Percentiles rank a stretch among this genome's conserved stretches.
Evolutionary conservation across 2,113 vertebrate genomes (phyloP).

Genomic region (Corythoichthys intestinalis): DNA sequence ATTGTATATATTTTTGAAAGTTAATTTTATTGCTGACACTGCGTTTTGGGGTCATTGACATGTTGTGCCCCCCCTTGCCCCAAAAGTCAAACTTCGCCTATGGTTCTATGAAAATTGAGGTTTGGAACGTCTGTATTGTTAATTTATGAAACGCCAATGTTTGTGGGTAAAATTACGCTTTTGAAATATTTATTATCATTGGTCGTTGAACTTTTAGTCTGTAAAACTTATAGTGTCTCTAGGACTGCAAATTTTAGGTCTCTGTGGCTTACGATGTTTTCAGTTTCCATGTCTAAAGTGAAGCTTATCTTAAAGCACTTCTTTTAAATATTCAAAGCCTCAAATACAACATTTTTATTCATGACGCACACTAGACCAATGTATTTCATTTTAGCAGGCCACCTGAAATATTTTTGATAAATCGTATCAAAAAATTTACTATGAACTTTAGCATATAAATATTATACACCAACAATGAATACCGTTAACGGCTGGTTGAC

Average conservation of each 20-base stretch:
- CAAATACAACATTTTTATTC: neutral
- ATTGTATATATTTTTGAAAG: too few relatives aligned
- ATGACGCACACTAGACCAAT: neutral
- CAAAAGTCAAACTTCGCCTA: too few relatives aligned
- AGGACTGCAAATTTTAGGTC: neutral
- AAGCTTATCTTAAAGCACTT: neutral
- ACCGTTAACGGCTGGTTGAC: conserved; percentile 41
- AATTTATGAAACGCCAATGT: neutral
- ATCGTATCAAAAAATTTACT: conserved; percentile 29
- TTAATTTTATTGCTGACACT: too few relatives aligned
- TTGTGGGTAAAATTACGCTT: neutral
- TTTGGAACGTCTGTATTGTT: neutral
- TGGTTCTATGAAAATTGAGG: neutral
- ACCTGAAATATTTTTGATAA: neutral
- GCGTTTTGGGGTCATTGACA: too few relatives aligned
- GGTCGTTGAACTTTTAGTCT: neutral
- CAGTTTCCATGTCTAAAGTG: neutral
- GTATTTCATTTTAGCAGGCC: neutral
- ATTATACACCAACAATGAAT: conserved; percentile 6
- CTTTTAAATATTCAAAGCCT: neutral
- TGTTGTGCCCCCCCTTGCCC: too few relatives aligned
- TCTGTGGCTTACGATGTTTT: neutral
- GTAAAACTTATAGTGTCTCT: too few relatives aligned
- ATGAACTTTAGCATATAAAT: too few relatives aligned
- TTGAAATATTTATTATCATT: neutral